Conservation (phyloP, 1,140 invertebrate species). For the Arctopsyche grandis region DNA sequence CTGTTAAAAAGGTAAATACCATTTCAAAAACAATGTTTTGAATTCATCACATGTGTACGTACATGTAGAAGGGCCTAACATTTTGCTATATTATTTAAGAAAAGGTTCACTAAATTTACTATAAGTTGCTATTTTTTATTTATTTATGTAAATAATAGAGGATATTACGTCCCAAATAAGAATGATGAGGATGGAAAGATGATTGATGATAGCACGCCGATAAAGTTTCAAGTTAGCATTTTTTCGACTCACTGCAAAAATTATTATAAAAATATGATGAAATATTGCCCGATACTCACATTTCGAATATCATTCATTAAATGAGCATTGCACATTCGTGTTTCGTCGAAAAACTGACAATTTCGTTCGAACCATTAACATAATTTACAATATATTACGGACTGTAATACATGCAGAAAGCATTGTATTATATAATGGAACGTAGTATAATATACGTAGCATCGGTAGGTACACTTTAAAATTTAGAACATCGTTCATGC, state of each 20-base stretch:
- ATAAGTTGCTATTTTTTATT: no score
- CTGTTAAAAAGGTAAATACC: no score
- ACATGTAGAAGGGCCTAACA: not conserved
- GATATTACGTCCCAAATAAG: not conserved
- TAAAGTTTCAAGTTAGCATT: slow-evolving; percentile 11
- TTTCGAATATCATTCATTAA: not conserved
- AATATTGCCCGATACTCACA: not conserved
- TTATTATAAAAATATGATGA: slow-evolving; percentile 6
- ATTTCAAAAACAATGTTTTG: no score
- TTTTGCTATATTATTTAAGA: not conserved
- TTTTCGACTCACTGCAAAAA: not conserved
- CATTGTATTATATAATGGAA: no score
- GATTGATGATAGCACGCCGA: not conserved
- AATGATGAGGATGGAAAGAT: not conserved
- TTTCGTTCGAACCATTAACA: no score
- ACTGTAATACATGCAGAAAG: no score
- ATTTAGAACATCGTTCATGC: no score
- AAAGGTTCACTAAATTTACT: not conserved
- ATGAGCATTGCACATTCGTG: not conserved
- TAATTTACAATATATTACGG: no score
- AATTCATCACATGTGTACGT: not conserved
- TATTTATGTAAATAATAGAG: no score
- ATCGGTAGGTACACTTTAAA: no score
- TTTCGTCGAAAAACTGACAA: no score
- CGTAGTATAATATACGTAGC: no score